These are phyloP conservation scores for Acronicta psi DNA, from an alignment of 2,888 invertebrate species.

Conservation along the genomic window DNA sequence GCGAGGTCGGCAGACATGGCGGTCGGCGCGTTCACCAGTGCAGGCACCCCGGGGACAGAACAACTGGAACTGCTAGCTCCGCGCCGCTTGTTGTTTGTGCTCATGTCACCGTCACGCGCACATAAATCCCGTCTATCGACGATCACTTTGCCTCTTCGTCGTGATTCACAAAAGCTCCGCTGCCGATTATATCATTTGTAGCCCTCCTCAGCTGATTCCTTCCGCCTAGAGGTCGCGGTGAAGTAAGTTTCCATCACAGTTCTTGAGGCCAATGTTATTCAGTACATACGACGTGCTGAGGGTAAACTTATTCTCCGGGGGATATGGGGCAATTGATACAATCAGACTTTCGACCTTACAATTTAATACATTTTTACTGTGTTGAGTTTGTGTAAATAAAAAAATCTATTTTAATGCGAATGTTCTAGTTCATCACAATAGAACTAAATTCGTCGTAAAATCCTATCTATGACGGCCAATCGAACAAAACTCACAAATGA, in stretches of 20 bases:
- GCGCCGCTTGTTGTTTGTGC: conserved; percentile 88
- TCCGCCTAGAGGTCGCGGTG: conserved; percentile 76
- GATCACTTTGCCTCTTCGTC: conserved; percentile 70
- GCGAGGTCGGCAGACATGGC: conserved; percentile 96
- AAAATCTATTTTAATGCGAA: conserved; percentile 62
- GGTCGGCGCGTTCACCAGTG: conserved; percentile 89
- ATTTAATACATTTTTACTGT: conserved; percentile 55
- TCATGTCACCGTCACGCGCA: conserved; percentile 87
- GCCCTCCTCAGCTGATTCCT: conserved; percentile 80
- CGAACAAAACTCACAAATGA: conserved; percentile 64
- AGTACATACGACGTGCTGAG: conserved; percentile 63
- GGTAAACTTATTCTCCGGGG: conserved; percentile 60
- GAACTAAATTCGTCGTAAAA: conserved; percentile 72
- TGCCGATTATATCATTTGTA: conserved; percentile 79
- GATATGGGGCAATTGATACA: conserved; percentile 59
- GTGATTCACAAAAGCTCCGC: conserved; percentile 56
- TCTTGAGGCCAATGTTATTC: conserved; percentile 72
- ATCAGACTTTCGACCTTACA: conserved; percentile 33
- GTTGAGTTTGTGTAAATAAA: conserved; percentile 47
- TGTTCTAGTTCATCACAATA: conserved; percentile 74
- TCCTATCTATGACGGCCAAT: conserved; percentile 72
- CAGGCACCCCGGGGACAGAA: conserved; percentile 85
- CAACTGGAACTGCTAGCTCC: conserved; percentile 88
- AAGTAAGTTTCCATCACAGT: conserved; percentile 85
- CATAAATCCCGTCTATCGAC: conserved; percentile 78